Evolutionary conservation across 1,140 invertebrate species (phyloP).

Genomic region (Musca vetustissima): DNA sequence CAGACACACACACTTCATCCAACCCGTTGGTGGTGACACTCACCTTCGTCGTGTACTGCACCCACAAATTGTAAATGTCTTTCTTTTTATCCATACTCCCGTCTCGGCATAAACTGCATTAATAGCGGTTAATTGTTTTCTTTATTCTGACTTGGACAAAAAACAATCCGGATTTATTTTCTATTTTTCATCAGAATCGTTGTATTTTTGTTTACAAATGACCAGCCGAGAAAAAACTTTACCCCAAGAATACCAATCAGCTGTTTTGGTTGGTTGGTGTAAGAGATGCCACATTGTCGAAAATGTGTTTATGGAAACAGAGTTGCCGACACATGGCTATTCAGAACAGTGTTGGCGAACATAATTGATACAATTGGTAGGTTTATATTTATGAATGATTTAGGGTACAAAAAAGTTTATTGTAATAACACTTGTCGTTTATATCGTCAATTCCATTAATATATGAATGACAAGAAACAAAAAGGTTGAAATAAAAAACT

Average conservation of each 20-base stretch:
- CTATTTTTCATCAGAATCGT: constrained; percentile 5
- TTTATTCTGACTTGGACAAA: not conserved
- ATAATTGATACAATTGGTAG: no score
- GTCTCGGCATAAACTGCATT: not conserved
- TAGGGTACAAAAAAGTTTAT: no score
- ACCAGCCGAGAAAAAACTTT: not conserved
- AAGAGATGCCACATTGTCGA: no score
- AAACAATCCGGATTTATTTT: not conserved
- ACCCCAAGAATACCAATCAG: not conserved
- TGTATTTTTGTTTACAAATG: constrained; percentile 17
- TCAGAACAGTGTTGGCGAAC: no score
- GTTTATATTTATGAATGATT: no score
- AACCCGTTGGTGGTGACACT: not conserved
- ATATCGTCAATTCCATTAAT: no score
- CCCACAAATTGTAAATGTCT: constrained; percentile 60
- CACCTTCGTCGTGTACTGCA: constrained; percentile 60
- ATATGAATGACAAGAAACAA: no score
- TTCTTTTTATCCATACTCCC: constrained; percentile 57
- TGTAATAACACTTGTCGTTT: no score
- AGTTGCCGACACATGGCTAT: no score
- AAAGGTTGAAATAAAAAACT: no score
- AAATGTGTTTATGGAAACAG: no score
- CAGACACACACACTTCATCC: no score
- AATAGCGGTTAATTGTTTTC: not conserved
- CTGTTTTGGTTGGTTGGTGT: not conserved